Evolutionary conservation across 2,113 vertebrate genomes (phyloP).

Genomic region (Lycocorax pyrrhopterus): DNA sequence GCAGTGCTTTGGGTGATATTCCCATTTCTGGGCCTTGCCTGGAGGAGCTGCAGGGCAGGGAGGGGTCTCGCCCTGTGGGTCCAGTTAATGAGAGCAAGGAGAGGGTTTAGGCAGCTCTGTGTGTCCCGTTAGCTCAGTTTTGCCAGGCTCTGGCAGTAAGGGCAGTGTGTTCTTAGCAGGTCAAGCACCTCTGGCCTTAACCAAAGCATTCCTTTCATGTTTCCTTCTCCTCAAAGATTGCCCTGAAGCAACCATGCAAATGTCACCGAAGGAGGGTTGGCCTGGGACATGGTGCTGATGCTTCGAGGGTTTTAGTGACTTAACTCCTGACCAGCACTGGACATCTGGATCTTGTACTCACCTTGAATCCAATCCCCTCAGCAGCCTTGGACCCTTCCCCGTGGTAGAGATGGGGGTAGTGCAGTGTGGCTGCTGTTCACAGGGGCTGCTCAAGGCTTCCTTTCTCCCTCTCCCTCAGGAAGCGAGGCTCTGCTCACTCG

Average conservation of each 20-base stretch:
- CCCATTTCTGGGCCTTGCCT: not conserved
- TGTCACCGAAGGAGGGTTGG: accelerated
- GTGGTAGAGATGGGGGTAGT: accelerated
- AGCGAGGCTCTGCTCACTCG: accelerated
- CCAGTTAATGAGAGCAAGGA: not conserved
- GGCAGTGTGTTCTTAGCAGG: not conserved
- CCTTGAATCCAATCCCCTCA: accelerated
- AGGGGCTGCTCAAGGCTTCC: accelerated
- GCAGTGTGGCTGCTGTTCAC: accelerated
- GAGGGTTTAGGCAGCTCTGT: not conserved
- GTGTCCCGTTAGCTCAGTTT: accelerated
- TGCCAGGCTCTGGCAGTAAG: not conserved
- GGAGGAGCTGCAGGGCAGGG: not conserved
- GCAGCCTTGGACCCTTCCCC: not conserved
- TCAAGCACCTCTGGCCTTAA: not conserved
- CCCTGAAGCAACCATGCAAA: not conserved
- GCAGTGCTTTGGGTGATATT: not conserved
- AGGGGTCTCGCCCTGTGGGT: not conserved
- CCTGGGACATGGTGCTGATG: accelerated
- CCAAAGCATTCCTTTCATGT: not conserved
- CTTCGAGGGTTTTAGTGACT: not conserved
- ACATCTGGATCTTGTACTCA: not conserved
- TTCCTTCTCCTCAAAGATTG: not conserved
- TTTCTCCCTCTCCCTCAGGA: not conserved
- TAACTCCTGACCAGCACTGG: not conserved